Conservation (phyloP, 2,888 invertebrate genomes). For the Cephus rjabovi region DNA sequence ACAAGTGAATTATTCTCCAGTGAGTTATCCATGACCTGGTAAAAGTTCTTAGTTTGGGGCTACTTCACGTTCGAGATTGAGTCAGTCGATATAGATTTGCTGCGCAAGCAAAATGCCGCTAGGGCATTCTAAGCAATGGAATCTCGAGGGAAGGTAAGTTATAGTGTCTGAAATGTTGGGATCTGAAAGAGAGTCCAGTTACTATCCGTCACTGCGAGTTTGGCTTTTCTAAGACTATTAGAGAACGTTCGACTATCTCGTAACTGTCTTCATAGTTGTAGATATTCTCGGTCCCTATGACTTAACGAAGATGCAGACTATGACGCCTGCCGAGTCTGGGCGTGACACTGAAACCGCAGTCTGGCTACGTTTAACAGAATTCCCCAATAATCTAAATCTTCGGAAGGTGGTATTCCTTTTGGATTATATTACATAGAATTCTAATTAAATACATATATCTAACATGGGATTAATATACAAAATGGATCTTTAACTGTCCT, state of each 20-base stretch:
- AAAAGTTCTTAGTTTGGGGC: conserved; percentile 1
- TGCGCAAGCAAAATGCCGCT: conserved; percentile 21
- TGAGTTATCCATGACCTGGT: conserved; percentile 8
- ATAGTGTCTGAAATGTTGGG: conserved; percentile 14
- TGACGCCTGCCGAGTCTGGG: neutral
- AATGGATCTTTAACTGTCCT: no score
- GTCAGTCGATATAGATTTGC: conserved; percentile 23
- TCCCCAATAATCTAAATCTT: neutral
- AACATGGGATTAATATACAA: neutral
- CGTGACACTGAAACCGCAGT: conserved; percentile 13
- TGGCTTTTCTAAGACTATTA: conserved; percentile 16
- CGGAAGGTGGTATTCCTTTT: neutral
- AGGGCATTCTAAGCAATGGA: conserved; percentile 21
- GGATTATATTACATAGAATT: neutral
- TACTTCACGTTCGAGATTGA: conserved; percentile 12
- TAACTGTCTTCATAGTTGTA: neutral
- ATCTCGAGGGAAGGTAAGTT: conserved; percentile 21
- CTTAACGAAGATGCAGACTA: neutral
- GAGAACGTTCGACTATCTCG: conserved; percentile 6
- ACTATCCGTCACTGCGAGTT: neutral
- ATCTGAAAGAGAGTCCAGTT: neutral
- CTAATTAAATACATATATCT: neutral
- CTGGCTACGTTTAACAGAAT: neutral
- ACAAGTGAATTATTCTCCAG: neutral
- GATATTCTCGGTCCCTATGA: neutral